A percentile compares a stretch with the other conserved stretches of the same genome.
These are phyloP conservation scores for Cyaniris semiargus DNA, from an alignment of 2,888 invertebrate genomes.

Conservation along the genomic window DNA sequence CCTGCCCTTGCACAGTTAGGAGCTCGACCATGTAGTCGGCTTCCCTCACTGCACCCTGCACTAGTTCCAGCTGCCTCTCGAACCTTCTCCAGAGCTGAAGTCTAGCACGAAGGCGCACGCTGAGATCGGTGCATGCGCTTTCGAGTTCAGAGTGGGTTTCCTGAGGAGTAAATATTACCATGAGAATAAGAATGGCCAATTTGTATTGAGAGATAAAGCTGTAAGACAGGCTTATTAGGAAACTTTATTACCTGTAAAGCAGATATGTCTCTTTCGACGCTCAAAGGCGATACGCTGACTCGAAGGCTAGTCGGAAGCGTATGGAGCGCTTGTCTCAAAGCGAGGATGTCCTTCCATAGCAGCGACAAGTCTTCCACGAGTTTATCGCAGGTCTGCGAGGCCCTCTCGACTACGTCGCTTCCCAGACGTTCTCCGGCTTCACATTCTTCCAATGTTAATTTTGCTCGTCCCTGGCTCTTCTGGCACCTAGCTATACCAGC, in stretches of 20 bases:
- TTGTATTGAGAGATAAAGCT: conserved; percentile 2
- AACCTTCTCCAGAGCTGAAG: conserved; percentile 88
- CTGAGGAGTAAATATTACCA: conserved; percentile 56
- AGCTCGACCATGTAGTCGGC: conserved; percentile 94
- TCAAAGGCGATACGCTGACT: conserved; percentile 88
- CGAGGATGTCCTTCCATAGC: conserved; percentile 90
- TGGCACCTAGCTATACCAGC: conserved; percentile 85
- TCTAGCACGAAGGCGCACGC: conserved; percentile 83
- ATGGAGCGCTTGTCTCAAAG: conserved; percentile 87
- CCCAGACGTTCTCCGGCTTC: conserved; percentile 86
- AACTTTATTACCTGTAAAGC: conserved; percentile 63
- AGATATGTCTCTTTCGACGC: conserved; percentile 88
- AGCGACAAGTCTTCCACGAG: conserved; percentile 84
- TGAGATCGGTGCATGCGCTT: conserved; percentile 84
- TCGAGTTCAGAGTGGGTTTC: conserved; percentile 88
- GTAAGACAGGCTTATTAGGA: conserved; percentile 10
- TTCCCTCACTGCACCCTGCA: conserved; percentile 90
- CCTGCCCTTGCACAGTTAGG: conserved; percentile 90
- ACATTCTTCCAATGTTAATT: conserved; percentile 85
- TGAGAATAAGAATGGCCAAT: conserved; percentile 15
- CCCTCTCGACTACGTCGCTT: conserved; percentile 88
- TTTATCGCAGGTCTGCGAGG: conserved; percentile 86
- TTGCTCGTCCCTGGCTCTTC: conserved; percentile 84
- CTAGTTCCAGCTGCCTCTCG: conserved; percentile 88
- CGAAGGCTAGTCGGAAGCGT: conserved; percentile 87